A percentile compares a stretch with the other conserved stretches of the same genome.
These are phyloP conservation scores for Clarias fuscus DNA, from an alignment of 2,797 vertebrate species.

Conservation along the genomic window DNA sequence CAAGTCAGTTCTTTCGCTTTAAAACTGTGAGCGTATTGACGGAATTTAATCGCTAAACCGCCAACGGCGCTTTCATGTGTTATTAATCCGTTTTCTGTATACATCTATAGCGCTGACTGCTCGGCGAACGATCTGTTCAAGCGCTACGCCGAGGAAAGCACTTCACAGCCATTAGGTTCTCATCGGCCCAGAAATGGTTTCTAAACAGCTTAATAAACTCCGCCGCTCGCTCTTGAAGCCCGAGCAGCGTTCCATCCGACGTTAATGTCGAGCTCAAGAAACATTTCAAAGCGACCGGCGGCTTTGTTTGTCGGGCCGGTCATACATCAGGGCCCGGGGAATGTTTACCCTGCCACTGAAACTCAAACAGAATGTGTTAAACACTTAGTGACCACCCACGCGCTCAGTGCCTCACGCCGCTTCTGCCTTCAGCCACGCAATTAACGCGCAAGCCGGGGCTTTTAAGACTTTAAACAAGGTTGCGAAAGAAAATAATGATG, in stretches of 20 bases:
- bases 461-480: constrained; percentile 49
- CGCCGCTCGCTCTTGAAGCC: constrained; percentile 46
- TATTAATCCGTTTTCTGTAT: constrained; percentile 11
- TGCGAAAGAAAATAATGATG: constrained; percentile 46
- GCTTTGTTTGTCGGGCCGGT: constrained; percentile 49
- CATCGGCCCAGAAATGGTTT: constrained; percentile 51
- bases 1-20: not conserved
- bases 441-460: constrained; percentile 16
- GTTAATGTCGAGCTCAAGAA: constrained; percentile 42
- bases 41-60: not conserved
- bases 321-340: constrained; percentile 48
- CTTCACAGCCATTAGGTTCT: constrained; percentile 53
- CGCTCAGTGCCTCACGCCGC: constrained; percentile 40
- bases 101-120: not conserved
- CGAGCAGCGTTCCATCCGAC: constrained; percentile 47
- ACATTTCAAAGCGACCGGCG: constrained; percentile 48
- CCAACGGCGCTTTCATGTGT: not conserved
- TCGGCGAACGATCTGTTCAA: constrained; percentile 26
- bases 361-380: constrained; percentile 67
- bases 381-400: constrained; percentile 55
- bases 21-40: not conserved
- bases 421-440: constrained; percentile 44
- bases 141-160: constrained; percentile 40
- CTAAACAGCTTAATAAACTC: constrained; percentile 57
- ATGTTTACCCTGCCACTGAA: constrained; percentile 69